These are phyloP conservation scores for Cygnus atratus DNA, from an alignment of 2,113 vertebrate genomes.

Conservation along the genomic window DNA sequence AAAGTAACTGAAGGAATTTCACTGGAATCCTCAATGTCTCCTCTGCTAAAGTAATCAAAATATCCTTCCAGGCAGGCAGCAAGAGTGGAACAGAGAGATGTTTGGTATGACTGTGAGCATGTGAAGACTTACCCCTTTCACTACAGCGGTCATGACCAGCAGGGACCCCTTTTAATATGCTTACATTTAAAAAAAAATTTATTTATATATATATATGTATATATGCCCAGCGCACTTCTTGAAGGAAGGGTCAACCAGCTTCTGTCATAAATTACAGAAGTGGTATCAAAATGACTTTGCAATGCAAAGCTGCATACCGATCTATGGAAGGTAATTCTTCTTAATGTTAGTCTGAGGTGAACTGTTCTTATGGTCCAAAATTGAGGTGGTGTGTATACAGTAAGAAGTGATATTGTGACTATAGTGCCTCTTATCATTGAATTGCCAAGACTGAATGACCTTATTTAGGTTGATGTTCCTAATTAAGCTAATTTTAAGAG, in stretches of 20 bases:
- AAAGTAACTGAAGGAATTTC: neutral
- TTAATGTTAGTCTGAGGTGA: neutral
- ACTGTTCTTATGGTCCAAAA: neutral
- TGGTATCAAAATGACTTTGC: neutral
- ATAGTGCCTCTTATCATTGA: neutral
- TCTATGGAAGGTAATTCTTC: neutral
- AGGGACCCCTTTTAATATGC: neutral
- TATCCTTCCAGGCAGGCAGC: neutral
- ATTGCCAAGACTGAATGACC: neutral
- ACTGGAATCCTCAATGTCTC: neutral
- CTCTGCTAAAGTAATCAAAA: neutral
- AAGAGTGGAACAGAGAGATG: neutral
- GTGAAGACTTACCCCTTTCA: neutral
- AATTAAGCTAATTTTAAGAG: neutral
- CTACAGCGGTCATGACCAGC: neutral
- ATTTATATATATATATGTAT: too few species aligned
- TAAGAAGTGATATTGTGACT: neutral
- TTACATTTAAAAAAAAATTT: neutral
- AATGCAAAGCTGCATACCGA: neutral
- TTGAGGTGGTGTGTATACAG: neutral
- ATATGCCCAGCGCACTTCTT: accelerated
- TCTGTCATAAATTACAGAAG: neutral
- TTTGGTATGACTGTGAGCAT: neutral
- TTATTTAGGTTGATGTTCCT: neutral
- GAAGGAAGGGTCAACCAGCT: neutral